Evolutionary conservation across 2,888 invertebrate genomes (phyloP).

Genomic region (Asteroscopus sphinx): DNA sequence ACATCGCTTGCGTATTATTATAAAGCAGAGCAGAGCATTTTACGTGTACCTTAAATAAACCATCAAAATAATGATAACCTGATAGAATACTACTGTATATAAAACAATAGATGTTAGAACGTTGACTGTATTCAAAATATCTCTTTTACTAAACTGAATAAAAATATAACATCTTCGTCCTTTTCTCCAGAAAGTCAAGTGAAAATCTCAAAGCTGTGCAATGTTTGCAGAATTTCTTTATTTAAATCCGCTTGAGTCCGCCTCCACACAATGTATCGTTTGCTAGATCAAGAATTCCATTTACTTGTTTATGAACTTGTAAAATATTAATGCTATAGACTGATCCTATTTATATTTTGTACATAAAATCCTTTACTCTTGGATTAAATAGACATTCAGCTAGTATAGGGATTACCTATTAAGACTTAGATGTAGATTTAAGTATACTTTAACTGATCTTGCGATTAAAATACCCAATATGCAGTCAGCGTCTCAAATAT

Average conservation of each 20-base stretch:
- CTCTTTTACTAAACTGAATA: conserved; percentile 15
- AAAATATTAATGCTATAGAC: neutral
- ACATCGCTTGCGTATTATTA: no score
- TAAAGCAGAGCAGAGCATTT: no score
- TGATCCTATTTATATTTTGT: conserved; percentile 3
- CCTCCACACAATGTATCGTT: conserved; percentile 17
- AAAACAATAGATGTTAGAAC: neutral
- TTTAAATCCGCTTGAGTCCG: conserved; percentile 43
- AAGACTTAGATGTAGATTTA: no score
- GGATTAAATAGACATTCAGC: no score
- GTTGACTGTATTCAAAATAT: neutral
- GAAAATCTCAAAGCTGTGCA: conserved; percentile 25
- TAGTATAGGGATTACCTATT: no score
- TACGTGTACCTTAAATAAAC: no score
- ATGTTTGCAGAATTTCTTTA: conserved; percentile 44
- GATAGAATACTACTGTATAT: no score
- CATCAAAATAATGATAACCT: no score
- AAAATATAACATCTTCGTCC: conserved; percentile 27
- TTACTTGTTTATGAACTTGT: conserved; percentile 5
- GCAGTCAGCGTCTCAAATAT: no score
- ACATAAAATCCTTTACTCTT: no score
- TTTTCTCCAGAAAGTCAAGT: conserved; percentile 28
- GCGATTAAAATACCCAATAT: no score
- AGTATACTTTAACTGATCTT: no score
- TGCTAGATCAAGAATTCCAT: conserved; percentile 16